Base-by-base conservation (phyloP, 1,140 invertebrate genomes). In the Pararge aegeria region DNA sequence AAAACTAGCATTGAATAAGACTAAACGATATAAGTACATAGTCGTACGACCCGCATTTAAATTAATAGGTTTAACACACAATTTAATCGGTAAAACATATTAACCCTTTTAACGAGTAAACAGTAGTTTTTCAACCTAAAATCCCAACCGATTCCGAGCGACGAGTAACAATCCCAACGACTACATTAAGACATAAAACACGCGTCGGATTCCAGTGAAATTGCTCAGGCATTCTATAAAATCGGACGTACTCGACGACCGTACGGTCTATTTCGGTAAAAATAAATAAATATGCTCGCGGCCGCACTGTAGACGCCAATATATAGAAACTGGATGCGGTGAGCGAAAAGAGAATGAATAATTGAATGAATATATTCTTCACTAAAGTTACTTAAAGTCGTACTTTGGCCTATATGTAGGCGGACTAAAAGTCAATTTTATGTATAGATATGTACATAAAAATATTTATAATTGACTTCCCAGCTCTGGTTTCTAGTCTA, bases 141-240 rank as follows among this genome's bases (percentile, higher is more conserved):
- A 16, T 12, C 24, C 44, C 19, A 9, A 16, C 3, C 19, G 13
- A 37, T 21, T 49, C 55, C 19, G 16, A 38, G 27, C 54, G 38
- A 15, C 21, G 49, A 48, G 59, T 50, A 55, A 61, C 44, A 18
- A 48, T 38, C 20, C 24, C 56, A 61, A 60, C 66, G 68, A 78
- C 73, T 83, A 77, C 78, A 85, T 87, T 80, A 84, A 84, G 81
- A 87, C 83, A 83, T 84, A 84, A 84, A 86, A 76, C 82, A 79
- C 75, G 71, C 71, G 48, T 77, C 67, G 66, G 72, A 83, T 82
- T 79, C 79, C 79, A 68, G 55, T 71, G 73, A 73, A 77, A 70
- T 78, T 77, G 77, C 73, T 77, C 75, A 80, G 68, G 72, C 58
- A 61, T 79, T 74, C 74, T 75, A 77, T 75, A 75, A 55, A 55